These are phyloP conservation scores for Fringilla coelebs DNA, from an alignment of 2,797 vertebrate species.

Conservation along the genomic window DNA sequence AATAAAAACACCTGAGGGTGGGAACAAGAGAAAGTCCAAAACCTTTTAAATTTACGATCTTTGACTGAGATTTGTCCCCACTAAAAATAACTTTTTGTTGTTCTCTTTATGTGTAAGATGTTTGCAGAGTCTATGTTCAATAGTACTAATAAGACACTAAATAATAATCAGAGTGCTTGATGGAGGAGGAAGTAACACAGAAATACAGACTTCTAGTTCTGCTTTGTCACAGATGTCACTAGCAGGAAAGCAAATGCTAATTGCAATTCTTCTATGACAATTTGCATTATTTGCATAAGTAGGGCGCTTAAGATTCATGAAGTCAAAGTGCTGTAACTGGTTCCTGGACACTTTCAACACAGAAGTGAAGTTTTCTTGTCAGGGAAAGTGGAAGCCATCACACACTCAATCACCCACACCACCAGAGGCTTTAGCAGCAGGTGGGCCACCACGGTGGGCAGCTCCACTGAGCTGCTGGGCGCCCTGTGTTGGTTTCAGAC, in stretches of 20 bases:
- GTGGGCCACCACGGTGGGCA: too few relatives aligned
- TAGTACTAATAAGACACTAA: not conserved
- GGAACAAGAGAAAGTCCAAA: not conserved
- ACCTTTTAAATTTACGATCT: not conserved
- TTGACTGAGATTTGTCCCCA: not conserved
- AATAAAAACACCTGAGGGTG: not conserved
- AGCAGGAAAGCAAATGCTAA: not conserved
- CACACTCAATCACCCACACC: not conserved
- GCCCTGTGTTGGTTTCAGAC: not conserved
- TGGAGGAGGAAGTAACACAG: not conserved
- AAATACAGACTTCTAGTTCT: not conserved
- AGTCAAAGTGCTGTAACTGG: not conserved
- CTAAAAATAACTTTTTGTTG: not conserved
- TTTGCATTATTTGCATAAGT: not conserved
- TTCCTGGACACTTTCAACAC: not conserved
- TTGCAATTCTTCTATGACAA: not conserved
- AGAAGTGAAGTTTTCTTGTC: not conserved
- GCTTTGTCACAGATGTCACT: not conserved
- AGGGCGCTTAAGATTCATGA: not conserved
- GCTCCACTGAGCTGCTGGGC: not conserved
- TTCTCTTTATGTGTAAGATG: not conserved
- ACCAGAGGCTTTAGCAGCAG: accelerated
- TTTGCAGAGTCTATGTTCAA: not conserved
- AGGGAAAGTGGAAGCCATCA: not conserved
- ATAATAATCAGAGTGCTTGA: not conserved